A percentile compares a stretch with the other conserved stretches of the same genome.
phyloP scores from a whole-genome alignment of 2,797 vertebrate species.

The Triplophysa yarkandensis region DNA sequence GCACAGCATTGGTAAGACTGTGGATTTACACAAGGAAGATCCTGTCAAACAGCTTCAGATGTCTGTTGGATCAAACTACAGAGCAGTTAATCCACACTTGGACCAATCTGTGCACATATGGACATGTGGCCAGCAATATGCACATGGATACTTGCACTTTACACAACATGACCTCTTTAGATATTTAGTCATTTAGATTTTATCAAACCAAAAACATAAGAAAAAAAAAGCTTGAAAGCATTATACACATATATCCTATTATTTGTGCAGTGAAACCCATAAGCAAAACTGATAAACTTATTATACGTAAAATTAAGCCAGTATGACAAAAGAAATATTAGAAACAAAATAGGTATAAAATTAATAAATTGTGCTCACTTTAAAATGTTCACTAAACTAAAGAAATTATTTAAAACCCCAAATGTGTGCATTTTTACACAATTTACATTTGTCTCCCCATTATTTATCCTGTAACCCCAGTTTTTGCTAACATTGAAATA shows the following conservation, averaged over 20 bases:
- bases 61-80: conserved; percentile 44
- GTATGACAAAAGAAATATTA: too few species aligned
- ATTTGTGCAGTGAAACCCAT: too few species aligned
- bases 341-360: too few species aligned
- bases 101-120: conserved; percentile 38
- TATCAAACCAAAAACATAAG: neutral
- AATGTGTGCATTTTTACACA: too few species aligned
- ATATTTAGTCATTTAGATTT: neutral
- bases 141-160: neutral
- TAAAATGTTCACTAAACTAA: too few species aligned
- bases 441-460: neutral
- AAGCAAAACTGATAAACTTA: too few species aligned
- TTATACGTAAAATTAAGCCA: too few species aligned
- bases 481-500: neutral
- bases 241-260: neutral
- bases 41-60: conserved; percentile 38
- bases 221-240: neutral
- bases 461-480: neutral
- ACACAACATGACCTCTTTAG: neutral
- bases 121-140: neutral
- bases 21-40: conserved; percentile 4
- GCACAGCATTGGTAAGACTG: neutral
- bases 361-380: too few species aligned
- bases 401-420: too few species aligned
- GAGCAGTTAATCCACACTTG: conserved; percentile 49